Conservation (phyloP, 1,140 invertebrate species). For the Nylanderia fulva region DNA sequence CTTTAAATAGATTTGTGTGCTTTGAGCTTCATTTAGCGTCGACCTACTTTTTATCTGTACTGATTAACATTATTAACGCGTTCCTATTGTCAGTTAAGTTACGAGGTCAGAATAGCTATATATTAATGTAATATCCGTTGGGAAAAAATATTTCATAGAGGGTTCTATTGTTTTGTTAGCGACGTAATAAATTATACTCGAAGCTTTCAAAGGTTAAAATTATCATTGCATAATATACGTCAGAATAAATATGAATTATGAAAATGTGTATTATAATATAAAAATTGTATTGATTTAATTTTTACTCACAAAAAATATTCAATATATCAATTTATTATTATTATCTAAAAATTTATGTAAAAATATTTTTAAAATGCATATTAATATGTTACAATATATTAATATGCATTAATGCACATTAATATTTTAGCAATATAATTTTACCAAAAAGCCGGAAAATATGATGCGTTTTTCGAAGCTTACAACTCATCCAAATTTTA, state of each 20-base stretch:
- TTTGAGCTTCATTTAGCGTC: conserved; percentile 27
- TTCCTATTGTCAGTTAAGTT: conserved; percentile 46
- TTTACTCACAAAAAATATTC: too few species aligned
- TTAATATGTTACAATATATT: too few species aligned
- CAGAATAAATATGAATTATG: neutral
- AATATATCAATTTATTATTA: neutral
- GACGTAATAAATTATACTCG: neutral
- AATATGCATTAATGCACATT: too few species aligned
- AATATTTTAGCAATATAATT: too few species aligned
- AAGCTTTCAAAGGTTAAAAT: neutral
- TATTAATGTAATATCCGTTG: neutral
- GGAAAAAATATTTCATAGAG: neutral
- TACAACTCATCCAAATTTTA: neutral
- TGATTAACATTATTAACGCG: conserved; percentile 71
- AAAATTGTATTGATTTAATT: neutral
- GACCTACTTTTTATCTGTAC: conserved; percentile 65
- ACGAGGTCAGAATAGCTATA: conserved; percentile 62
- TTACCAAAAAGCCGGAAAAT: neutral
- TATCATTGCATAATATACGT: neutral
- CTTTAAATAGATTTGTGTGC: neutral
- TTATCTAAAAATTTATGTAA: neutral
- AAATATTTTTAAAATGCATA: too few species aligned
- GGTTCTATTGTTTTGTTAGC: neutral
- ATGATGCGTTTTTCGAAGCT: neutral
- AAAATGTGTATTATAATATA: neutral